Evolutionary conservation across 2,888 invertebrate genomes (phyloP), one percentile per base, ranked within the genome.

Genomic region (Callimorpha dominula): DNA sequence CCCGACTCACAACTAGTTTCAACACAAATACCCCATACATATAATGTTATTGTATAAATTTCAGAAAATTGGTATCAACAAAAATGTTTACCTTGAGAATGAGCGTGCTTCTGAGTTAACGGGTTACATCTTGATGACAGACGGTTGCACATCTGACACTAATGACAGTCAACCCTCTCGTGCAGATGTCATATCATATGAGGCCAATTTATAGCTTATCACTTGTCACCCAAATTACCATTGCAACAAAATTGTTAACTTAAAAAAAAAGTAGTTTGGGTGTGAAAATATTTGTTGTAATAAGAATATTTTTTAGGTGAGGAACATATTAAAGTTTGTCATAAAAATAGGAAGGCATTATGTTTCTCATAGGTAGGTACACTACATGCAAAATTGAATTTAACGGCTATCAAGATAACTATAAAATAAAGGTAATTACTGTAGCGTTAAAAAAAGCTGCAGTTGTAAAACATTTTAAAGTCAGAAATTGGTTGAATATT

Each of bases 151-250:
- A 89, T 90, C 86, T 89, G 92, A 91, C 91, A 87, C 92, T 94
- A 94, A 94, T 94, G 93, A 94, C 90, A 80, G 80, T 78, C 86
- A 92, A 93, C 93, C 94, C 94, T 91, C 91, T 87, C 86, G 86
- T 88, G 89, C 93, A 94, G 90, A 93, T 93, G 92, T 89, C 88
- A 86, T 81, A 82, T 85, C 82, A 87, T 85, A 85, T 81, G 84
- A 89, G 79, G 80, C 87, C 83, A 92, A 94, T 94, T 93, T 93
- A 93, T 91, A 92, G 87, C 87, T 92, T 91, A 92, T 90, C 92
- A 88, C 86, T 89, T 87, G 82, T 86, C 88, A 79, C 84, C 78
- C 75, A 78, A 79, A 79, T 78, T 74, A 78, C 77, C 62, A 64
- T 77, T 69, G 73, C 31, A 60, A 60, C 12, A 20, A 60, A 60